Evolutionary conservation across 1,140 invertebrate species (phyloP), one percentile per base, ranked within the genome.

Genomic region (Bombus pyrosoma): DNA sequence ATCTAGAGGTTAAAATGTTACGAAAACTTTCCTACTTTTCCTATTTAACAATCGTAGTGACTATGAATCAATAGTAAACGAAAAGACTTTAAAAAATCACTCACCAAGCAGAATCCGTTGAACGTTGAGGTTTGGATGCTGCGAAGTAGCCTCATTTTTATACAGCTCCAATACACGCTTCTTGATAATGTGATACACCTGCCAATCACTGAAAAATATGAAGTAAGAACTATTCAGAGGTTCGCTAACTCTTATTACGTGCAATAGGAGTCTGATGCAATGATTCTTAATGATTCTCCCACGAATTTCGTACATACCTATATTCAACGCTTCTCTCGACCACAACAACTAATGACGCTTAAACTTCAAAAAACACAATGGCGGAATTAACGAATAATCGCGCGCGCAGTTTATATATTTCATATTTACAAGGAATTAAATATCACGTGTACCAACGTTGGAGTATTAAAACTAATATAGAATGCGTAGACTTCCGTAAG

Each of bases 301-400:
- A 37, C 3, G 34, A 37, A 37, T 57, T 37, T 28, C 25, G 0
- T 34, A 75, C 22, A 57, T 75, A 75, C 22, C 32, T 37, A 22
- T 6, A 8, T 37, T 75, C 28, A 1, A 57, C 32, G 13, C 5
- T 57, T 57, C 12, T 39, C 15, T 59, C 2, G 4, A 37, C 34
- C 8, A 2, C 3, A 18, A 76, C 5, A 53, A 75, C 47, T 53
- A 59, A 37, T 9, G 10, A 75, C 47, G 22, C n/a, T 75, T 13
- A 22, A 53, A 75, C 47, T 43, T 43, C 8, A 1, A 41, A 77
- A 64, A 77, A 15, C 59, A 34, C 62, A 79, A 79, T 79, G n/a
- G 18, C 39, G 37, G 22, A 47, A 66, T 34, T 43, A 64, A 66
- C 76, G 62, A 43, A 43, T 18, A 47, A 66, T 43, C 2, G n/a